phyloP scores from a whole-genome alignment of 2,888 invertebrate genomes.

The Saturnia pavonia region DNA sequence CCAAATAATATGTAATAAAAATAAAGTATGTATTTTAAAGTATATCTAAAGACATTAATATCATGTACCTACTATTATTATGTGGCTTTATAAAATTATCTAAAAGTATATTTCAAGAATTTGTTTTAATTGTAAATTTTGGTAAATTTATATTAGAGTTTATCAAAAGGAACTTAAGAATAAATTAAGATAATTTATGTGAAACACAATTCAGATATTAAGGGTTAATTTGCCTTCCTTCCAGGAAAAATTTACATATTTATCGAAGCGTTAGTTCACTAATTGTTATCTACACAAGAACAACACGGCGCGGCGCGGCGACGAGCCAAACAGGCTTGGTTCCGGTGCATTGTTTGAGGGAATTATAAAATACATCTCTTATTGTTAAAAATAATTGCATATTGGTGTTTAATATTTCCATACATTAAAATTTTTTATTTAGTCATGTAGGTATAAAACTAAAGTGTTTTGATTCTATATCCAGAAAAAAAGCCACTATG shows the following conservation, averaged over 20 bases:
- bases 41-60: neutral
- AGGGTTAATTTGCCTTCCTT: constrained; percentile 69
- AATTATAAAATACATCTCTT: constrained; percentile 7
- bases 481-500: neutral
- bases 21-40: neutral
- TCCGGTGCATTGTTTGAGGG: constrained; percentile 10
- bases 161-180: constrained; percentile 59
- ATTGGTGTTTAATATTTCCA: neutral
- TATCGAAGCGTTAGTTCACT: constrained; percentile 63
- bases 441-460: neutral
- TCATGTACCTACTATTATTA: too few relatives aligned
- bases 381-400: constrained; percentile 6
- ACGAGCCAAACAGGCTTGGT: constrained; percentile 16
- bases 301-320: constrained; percentile 26
- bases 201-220: constrained; percentile 69
- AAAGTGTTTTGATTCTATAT: neutral
- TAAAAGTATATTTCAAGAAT: neutral
- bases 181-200: constrained; percentile 69
- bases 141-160: constrained; percentile 50
- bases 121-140: constrained; percentile 46
- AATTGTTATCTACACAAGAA: constrained; percentile 53
- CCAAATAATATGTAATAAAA: too few relatives aligned
- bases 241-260: constrained; percentile 68
- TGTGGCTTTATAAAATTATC: neutral
- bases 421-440: neutral